A percentile compares a stretch with the other conserved stretches of the same genome.
Evolutionary conservation across 1,140 invertebrate species (phyloP).

Genomic region (Saccostrea echinata): DNA sequence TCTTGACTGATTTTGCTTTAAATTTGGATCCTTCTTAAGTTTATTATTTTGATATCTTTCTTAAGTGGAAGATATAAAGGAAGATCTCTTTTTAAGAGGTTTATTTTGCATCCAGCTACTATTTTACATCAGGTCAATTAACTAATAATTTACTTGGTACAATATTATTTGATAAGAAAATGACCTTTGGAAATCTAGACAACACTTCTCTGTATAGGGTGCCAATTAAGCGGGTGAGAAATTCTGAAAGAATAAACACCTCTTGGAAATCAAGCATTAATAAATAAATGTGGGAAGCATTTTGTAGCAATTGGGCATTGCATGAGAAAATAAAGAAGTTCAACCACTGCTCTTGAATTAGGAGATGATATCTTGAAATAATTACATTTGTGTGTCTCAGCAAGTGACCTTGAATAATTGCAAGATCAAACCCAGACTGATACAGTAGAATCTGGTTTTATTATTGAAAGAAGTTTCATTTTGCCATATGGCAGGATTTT

Average conservation of each 20-base stretch:
- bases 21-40: background rate
- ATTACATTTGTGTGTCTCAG: background rate
- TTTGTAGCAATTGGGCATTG: constrained; percentile 12
- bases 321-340: constrained; percentile 35
- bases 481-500: background rate
- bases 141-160: constrained; percentile 8
- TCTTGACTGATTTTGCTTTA: too few relatives aligned
- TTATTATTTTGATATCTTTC: constrained; percentile 13
- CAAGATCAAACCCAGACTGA: background rate
- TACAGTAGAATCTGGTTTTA: background rate
- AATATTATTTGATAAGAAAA: constrained; percentile 27
- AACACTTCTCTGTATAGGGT: background rate
- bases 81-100: background rate
- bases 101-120: background rate
- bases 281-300: constrained; percentile 26
- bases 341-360: background rate
- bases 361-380: constrained; percentile 8
- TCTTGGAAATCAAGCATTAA: constrained; percentile 28
- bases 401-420: constrained; percentile 9
- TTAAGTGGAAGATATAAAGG: constrained; percentile 4
- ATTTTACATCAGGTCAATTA: constrained; percentile 26
- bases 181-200: constrained; percentile 8
- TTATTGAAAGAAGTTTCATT: background rate
- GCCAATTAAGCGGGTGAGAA: background rate
- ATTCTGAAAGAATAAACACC: constrained; percentile 15